These are phyloP conservation scores for Rhinoderma darwinii DNA, from an alignment of 2,113 vertebrate species.

Conservation along the genomic window DNA sequence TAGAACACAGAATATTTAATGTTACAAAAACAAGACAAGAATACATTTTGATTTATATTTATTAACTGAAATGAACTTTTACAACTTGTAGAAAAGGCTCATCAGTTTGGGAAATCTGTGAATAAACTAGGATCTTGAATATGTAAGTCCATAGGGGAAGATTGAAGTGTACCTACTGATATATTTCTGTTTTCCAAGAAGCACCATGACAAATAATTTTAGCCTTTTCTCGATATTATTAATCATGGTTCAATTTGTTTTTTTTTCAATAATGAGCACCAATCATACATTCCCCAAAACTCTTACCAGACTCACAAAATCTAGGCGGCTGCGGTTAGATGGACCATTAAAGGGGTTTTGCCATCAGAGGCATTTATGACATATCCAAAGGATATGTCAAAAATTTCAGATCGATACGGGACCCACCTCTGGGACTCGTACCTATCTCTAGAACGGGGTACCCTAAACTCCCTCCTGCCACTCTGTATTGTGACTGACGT, in stretches of 20 bases:
- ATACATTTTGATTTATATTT: neutral
- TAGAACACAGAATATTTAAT: neutral
- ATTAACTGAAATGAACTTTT: neutral
- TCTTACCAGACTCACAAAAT: neutral
- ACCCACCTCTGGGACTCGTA: too few relatives aligned
- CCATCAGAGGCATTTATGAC: too few relatives aligned
- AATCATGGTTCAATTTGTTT: neutral
- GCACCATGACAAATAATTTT: neutral
- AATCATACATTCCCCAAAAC: neutral
- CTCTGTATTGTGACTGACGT: too few relatives aligned
- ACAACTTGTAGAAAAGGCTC: neutral
- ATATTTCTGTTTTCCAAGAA: neutral
- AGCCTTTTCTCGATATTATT: neutral
- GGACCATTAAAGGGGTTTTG: too few relatives aligned
- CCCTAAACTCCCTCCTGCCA: too few relatives aligned
- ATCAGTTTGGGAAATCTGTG: neutral
- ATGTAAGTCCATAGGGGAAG: neutral
- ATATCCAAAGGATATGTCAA: too few relatives aligned
- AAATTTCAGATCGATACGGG: too few relatives aligned
- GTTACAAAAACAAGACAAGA: neutral
- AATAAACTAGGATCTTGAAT: slow-evolving; percentile 20
- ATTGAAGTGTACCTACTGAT: neutral
- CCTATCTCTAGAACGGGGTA: too few relatives aligned
- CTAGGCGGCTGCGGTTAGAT: neutral
- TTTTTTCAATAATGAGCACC: neutral